Conservation (phyloP, 2,797 vertebrate species). For the Hafferia zeledoni region DNA sequence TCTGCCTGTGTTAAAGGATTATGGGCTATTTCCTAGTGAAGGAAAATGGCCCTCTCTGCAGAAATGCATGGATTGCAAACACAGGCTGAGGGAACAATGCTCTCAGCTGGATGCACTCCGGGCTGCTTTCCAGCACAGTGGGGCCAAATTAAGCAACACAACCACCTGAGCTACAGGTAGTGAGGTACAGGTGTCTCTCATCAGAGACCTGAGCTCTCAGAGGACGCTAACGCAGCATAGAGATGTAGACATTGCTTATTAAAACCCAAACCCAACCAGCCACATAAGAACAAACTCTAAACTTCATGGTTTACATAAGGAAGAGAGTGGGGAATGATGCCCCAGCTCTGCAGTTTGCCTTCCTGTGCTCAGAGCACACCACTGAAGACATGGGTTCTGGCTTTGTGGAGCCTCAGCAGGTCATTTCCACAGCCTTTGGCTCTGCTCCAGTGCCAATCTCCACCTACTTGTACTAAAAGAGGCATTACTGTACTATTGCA, state of each 20-base stretch:
- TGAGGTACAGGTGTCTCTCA: not conserved
- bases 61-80: not conserved
- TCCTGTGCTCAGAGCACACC: not conserved
- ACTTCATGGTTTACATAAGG: not conserved
- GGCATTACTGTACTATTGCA: not conserved
- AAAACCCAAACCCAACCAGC: not conserved
- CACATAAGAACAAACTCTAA: not conserved
- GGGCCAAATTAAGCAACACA: not conserved
- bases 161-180: not conserved
- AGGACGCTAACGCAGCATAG: not conserved
- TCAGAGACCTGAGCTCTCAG: not conserved
- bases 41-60: not conserved
- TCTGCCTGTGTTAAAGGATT: not conserved
- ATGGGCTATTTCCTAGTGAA: not conserved
- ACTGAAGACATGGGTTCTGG: not conserved
- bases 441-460: not conserved
- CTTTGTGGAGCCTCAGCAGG: not conserved
- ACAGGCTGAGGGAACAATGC: not conserved
- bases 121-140: not conserved
- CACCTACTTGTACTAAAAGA: not conserved
- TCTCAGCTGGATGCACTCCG: not conserved
- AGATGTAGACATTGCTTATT: not conserved
- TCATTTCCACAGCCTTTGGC: not conserved
- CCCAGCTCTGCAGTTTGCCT: not conserved
- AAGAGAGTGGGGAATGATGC: not conserved